Evolutionary conservation across 2,888 invertebrate genomes (phyloP).

Genomic region (Macaria notata): DNA sequence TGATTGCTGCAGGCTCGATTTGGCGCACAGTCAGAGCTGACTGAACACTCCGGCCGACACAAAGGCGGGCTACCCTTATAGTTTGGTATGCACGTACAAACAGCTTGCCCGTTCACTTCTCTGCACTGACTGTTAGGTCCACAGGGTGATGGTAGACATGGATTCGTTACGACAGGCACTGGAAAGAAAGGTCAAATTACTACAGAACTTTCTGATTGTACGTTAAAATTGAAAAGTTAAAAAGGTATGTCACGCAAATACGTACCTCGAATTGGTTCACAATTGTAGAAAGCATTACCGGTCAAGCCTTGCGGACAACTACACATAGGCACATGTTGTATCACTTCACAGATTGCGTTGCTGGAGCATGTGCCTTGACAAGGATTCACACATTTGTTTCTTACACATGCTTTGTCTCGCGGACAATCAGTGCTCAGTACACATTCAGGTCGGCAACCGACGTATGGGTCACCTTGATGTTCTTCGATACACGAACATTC

Average conservation of each 20-base stretch:
- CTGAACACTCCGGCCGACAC: slow-evolving; percentile 89
- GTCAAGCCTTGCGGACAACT: slow-evolving; percentile 86
- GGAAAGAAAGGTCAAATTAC: slow-evolving; percentile 31
- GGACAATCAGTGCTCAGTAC: slow-evolving; percentile 86
- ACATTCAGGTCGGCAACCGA: slow-evolving; percentile 87
- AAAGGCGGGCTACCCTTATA: slow-evolving; percentile 88
- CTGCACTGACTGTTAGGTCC: slow-evolving; percentile 89
- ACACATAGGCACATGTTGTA: slow-evolving; percentile 88
- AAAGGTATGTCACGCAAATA: background rate
- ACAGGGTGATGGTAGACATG: slow-evolving; percentile 88
- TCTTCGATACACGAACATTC: slow-evolving; percentile 83
- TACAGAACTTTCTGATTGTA: too few relatives aligned
- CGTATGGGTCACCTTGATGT: slow-evolving; percentile 85
- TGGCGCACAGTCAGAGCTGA: slow-evolving; percentile 88
- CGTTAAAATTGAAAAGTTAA: background rate
- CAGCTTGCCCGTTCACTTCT: slow-evolving; percentile 84
- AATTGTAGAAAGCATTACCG: slow-evolving; percentile 86
- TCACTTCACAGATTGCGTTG: slow-evolving; percentile 87
- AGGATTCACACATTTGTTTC: slow-evolving; percentile 86
- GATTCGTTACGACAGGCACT: slow-evolving; percentile 76
- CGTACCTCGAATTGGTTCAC: slow-evolving; percentile 78
- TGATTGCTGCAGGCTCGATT: slow-evolving; percentile 89
- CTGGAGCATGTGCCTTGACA: slow-evolving; percentile 87
- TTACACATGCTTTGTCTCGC: slow-evolving; percentile 84
- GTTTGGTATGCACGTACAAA: slow-evolving; percentile 87